phyloP scores from a whole-genome alignment of 2,888 invertebrate species.

The Elegia similella region DNA sequence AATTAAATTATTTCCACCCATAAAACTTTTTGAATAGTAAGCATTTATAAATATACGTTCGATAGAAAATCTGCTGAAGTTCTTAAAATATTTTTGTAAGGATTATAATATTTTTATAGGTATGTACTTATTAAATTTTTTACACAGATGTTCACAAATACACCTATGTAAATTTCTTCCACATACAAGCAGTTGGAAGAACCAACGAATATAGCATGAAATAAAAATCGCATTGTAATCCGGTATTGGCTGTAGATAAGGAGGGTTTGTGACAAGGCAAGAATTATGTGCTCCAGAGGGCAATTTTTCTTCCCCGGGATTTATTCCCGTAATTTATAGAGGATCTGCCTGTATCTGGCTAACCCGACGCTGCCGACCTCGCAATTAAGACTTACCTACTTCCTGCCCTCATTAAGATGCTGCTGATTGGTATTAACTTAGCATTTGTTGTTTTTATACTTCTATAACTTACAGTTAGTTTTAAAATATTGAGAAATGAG shows the following conservation, averaged over 20 bases:
- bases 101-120: background rate
- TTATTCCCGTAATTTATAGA: slow-evolving; percentile 81
- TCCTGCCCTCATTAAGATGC: slow-evolving; percentile 57
- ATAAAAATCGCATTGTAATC: slow-evolving; percentile 82
- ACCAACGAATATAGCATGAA: slow-evolving; percentile 66
- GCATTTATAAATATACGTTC: no score
- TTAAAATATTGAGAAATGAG: no score
- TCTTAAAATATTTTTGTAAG: no score
- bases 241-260: slow-evolving; percentile 81
- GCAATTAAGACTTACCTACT: slow-evolving; percentile 73
- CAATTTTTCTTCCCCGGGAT: slow-evolving; percentile 81
- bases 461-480: no score
- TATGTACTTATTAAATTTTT: background rate
- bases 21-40: no score
- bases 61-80: no score
- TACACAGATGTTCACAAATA: background rate
- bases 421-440: slow-evolving; percentile 9
- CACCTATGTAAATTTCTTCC: background rate
- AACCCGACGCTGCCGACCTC: slow-evolving; percentile 64
- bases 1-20: no score
- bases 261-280: slow-evolving; percentile 81
- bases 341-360: slow-evolving; percentile 80
- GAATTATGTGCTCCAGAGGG: slow-evolving; percentile 82
- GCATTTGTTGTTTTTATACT: no score
- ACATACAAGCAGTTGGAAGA: slow-evolving; percentile 40